Percentiles rank a stretch among this genome's conserved stretches.
Conservation (phyloP, 2,113 vertebrate genomes). For the Paedocypris sp. region DNA sequence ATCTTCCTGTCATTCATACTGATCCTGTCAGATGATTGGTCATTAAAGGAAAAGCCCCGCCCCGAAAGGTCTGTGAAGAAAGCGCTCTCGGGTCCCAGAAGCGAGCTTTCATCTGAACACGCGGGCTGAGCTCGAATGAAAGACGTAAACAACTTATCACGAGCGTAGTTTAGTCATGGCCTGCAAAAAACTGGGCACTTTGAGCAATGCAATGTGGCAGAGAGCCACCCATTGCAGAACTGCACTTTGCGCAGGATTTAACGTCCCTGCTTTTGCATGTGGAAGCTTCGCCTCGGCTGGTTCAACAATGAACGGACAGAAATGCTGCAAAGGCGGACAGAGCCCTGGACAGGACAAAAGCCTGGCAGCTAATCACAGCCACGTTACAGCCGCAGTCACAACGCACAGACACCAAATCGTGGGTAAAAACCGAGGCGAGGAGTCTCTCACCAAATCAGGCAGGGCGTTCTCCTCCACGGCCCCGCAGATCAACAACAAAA, state of each 20-base stretch:
- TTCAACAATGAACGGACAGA: slow-evolving; percentile 9
- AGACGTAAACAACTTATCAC: slow-evolving; percentile 14
- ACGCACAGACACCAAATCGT: slow-evolving; percentile 25
- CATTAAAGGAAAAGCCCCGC: background rate
- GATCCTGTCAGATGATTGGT: slow-evolving; percentile 20
- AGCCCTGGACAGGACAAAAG: background rate
- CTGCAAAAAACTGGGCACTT: slow-evolving; percentile 10
- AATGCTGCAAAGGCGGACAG: slow-evolving; percentile 30
- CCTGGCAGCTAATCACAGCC: background rate
- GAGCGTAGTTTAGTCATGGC: slow-evolving; percentile 17
- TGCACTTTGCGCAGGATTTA: background rate
- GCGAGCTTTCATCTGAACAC: background rate
- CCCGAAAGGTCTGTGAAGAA: background rate
- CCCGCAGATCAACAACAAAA: slow-evolving; percentile 45
- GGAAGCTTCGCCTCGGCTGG: slow-evolving; percentile 22
- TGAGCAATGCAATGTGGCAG: slow-evolving; percentile 24
- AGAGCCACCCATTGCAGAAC: background rate
- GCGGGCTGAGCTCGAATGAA: background rate
- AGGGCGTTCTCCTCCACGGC: slow-evolving; percentile 52
- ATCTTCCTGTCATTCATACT: background rate
- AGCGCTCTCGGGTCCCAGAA: background rate
- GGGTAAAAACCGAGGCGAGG: slow-evolving; percentile 38
- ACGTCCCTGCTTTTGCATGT: slow-evolving; percentile 19
- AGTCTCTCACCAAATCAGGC: slow-evolving; percentile 33
- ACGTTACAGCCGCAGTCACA: background rate